A percentile compares a stretch with the other conserved stretches of the same genome.
These are phyloP conservation scores for Phymastichus coffea DNA, from an alignment of 1,140 invertebrate genomes.

Conservation along the genomic window DNA sequence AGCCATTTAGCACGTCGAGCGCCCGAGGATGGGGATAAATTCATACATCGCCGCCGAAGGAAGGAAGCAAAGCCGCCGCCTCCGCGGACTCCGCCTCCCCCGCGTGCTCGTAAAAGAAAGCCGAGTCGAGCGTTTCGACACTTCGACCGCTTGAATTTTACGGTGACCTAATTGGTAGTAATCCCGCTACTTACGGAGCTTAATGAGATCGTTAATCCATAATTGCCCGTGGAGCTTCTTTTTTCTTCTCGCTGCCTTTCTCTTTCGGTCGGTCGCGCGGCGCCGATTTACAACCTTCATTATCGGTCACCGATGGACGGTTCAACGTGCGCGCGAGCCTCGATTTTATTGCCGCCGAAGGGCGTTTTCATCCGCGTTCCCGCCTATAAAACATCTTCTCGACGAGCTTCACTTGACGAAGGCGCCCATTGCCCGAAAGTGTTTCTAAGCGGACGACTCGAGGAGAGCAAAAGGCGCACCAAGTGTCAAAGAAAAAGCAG, in stretches of 20 bases:
- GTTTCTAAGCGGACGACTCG: too few relatives aligned
- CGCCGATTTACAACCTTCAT: constrained; percentile 7
- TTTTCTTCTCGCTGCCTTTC: too few relatives aligned
- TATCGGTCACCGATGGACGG: constrained; percentile 2
- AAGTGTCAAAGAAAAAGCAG: too few relatives aligned
- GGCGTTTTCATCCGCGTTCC: too few relatives aligned
- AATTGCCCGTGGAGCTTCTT: constrained; percentile 6
- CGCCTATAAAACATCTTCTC: too few relatives aligned
- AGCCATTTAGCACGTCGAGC: neutral
- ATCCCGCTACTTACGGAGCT: constrained; percentile 27
- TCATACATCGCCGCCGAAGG: constrained; percentile 6
- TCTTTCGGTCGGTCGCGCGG: too few relatives aligned
- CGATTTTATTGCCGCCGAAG: constrained; percentile 8
- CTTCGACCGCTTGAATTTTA: constrained; percentile 28
- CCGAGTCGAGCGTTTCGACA: neutral
- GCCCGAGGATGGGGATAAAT: constrained; percentile 25
- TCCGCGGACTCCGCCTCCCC: neutral
- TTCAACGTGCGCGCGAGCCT: neutral
- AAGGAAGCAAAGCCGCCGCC: neutral
- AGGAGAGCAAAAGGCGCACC: too few relatives aligned
- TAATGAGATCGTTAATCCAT: constrained; percentile 39
- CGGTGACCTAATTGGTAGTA: constrained; percentile 36
- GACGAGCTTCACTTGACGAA: too few relatives aligned
- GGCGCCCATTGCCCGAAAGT: too few relatives aligned
- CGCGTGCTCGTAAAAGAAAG: neutral